These are phyloP conservation scores for Discoglossus pictus DNA, from an alignment of 2,797 vertebrate genomes.

Conservation along the genomic window DNA sequence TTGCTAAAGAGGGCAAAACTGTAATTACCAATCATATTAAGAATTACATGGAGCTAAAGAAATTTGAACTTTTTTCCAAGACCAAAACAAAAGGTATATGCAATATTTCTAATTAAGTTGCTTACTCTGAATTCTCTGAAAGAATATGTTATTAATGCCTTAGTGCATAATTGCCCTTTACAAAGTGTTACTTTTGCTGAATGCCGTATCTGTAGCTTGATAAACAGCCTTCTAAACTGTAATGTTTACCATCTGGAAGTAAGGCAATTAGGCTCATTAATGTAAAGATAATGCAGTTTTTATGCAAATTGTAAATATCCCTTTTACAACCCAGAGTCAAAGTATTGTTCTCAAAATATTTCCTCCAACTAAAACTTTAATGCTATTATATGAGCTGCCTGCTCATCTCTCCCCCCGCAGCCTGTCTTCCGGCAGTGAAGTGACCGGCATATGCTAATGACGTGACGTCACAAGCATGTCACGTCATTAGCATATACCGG, in stretches of 20 bases:
- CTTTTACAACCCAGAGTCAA: too few species aligned
- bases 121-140: constrained; percentile 6
- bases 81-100: constrained; percentile 15
- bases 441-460: too few species aligned
- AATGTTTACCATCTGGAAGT: constrained; percentile 36
- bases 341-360: too few species aligned
- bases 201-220: constrained; percentile 30
- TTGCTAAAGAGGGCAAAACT: not conserved
- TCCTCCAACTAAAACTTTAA: too few species aligned
- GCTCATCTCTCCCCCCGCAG: too few species aligned
- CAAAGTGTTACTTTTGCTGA: constrained; percentile 5
- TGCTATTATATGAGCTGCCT: too few species aligned
- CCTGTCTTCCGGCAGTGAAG: too few species aligned
- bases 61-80: not conserved
- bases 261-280: constrained; percentile 38
- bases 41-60: not conserved
- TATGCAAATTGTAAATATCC: constrained; percentile 27
- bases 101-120: constrained; percentile 19
- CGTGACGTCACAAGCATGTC: too few species aligned
- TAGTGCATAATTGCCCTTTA: constrained; percentile 26
- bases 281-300: constrained; percentile 28
- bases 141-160: constrained; percentile 8
- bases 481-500: too few species aligned
- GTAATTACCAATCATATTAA: not conserved
- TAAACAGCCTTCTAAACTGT: constrained; percentile 23